phyloP scores from a whole-genome alignment of 2,113 vertebrate species.

The Upupa epops region DNA sequence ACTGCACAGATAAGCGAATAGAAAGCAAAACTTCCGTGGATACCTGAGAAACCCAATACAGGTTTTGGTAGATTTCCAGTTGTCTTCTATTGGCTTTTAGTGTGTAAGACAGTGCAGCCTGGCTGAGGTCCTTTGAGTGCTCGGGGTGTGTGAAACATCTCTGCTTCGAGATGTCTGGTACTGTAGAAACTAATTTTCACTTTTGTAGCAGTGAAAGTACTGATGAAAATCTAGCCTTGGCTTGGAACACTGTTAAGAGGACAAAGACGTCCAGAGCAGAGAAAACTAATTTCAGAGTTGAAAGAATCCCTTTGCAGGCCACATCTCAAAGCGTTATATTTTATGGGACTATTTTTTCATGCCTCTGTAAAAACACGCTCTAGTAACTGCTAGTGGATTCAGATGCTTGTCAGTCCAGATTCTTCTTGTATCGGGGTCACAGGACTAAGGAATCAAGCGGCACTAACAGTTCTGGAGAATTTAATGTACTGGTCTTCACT shows the following conservation, averaged over 20 bases:
- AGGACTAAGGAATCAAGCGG: neutral
- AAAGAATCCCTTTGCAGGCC: neutral
- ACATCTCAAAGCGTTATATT: neutral
- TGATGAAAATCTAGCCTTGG: neutral
- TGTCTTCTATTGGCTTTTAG: neutral
- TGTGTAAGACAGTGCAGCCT: neutral
- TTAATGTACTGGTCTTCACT: neutral
- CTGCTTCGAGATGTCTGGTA: neutral
- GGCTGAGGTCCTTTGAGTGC: neutral
- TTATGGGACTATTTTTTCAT: neutral
- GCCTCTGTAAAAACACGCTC: neutral
- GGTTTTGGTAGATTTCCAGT: neutral
- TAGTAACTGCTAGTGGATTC: neutral
- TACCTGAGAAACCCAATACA: neutral
- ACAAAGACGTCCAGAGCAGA: neutral
- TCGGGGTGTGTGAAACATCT: neutral
- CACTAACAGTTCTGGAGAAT: conserved; percentile 1
- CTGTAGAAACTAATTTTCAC: neutral
- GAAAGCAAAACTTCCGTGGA: neutral
- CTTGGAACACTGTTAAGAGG: neutral
- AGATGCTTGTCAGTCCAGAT: neutral
- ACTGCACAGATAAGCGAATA: conserved; percentile 4
- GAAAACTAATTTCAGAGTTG: neutral
- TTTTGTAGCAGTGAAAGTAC: neutral
- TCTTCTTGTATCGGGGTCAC: neutral